Percentiles rank a stretch among this genome's conserved stretches.
These are phyloP conservation scores for Parazoanthus swiftii DNA, from an alignment of 92 coral and sea anemone species.

Conservation along the genomic window DNA sequence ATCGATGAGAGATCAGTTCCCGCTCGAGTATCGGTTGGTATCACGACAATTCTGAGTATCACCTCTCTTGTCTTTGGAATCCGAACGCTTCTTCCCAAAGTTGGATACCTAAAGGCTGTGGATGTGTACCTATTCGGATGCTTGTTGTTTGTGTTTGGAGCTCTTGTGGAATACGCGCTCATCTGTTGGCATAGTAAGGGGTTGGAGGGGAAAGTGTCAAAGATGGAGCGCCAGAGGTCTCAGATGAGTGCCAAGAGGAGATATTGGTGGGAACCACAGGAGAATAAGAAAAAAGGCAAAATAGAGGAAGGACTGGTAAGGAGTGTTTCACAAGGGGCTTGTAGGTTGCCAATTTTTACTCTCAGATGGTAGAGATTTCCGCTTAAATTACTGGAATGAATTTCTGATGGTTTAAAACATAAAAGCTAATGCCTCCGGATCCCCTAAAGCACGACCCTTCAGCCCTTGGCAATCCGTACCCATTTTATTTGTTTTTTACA, in stretches of 20 bases:
- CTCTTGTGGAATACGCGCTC: constrained; percentile 50
- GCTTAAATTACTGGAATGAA: neutral
- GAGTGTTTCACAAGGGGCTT: neutral
- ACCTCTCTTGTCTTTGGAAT: constrained; percentile 49
- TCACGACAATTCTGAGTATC: constrained; percentile 46
- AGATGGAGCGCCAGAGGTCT: constrained; percentile 6
- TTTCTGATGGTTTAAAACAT: too few relatives aligned
- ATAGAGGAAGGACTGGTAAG: constrained; percentile 17
- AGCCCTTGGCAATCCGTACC: too few relatives aligned
- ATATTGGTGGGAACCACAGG: constrained; percentile 16
- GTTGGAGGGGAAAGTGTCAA: constrained; percentile 9
- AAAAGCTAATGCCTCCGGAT: too few relatives aligned
- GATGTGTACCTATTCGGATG: constrained; percentile 46
- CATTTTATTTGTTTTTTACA: too few relatives aligned
- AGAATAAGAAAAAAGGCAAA: neutral
- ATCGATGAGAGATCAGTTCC: constrained; percentile 50
- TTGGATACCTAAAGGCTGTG: constrained; percentile 51
- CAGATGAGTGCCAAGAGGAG: neutral
- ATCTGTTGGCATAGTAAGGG: constrained; percentile 43
- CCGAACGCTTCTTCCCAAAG: constrained; percentile 47
- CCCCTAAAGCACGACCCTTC: too few relatives aligned
- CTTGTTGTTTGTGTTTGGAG: constrained; percentile 48
- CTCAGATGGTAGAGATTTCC: neutral
- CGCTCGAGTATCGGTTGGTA: constrained; percentile 55
- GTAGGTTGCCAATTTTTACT: too few relatives aligned